phyloP scores from a whole-genome alignment of 2,113 vertebrate species.

The Lipophrys pholis region DNA sequence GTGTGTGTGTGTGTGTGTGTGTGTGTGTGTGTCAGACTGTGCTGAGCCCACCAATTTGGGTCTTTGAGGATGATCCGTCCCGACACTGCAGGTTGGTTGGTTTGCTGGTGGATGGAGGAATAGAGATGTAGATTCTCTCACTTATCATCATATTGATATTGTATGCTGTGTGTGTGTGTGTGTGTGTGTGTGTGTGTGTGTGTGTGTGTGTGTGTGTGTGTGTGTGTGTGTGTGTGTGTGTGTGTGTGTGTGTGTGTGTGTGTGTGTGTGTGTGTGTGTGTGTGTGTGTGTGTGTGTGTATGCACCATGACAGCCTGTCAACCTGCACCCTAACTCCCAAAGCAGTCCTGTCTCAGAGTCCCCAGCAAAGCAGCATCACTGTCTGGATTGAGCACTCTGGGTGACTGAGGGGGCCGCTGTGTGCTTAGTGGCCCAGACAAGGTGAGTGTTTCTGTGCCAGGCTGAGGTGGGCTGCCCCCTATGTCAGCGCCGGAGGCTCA shows the following conservation, averaged over 20 bases:
- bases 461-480: constrained; percentile 52
- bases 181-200: constrained; percentile 14
- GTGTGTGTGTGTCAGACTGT: constrained; percentile 48
- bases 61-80: constrained; percentile 42
- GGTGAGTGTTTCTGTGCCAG: constrained; percentile 63
- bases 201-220: constrained; percentile 19
- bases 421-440: constrained; percentile 58
- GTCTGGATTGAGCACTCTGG: constrained; percentile 36
- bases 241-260: constrained; percentile 16
- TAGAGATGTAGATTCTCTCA: constrained; percentile 53
- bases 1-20: constrained; percentile 17
- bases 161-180: constrained; percentile 19
- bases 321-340: constrained; percentile 41
- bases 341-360: constrained; percentile 38
- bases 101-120: constrained; percentile 19
- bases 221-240: constrained; percentile 18
- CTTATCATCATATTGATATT: constrained; percentile 61
- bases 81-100: constrained; percentile 49
- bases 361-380: constrained; percentile 38
- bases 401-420: constrained; percentile 38
- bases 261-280: constrained; percentile 9
- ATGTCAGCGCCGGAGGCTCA: constrained; percentile 53
- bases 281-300: constrained; percentile 13
- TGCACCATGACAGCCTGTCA: constrained; percentile 56
- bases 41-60: constrained; percentile 53